Evolutionary conservation across 2,888 invertebrate genomes (phyloP).

Genomic region (Monochamus alternatus): DNA sequence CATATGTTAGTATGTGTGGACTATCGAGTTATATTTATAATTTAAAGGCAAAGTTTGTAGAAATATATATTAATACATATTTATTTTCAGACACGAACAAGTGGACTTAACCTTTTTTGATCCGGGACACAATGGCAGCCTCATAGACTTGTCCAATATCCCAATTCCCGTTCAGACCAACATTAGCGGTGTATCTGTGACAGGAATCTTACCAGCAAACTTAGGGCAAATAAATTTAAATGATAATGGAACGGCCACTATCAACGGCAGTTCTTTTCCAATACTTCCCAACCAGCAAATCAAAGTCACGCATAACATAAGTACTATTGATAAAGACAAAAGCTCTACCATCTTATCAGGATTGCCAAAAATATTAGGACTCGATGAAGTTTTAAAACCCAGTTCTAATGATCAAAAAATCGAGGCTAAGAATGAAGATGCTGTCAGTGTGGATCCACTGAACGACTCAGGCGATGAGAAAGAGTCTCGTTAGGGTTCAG

Average conservation of each 20-base stretch:
- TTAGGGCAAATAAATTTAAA: slow-evolving; percentile 47
- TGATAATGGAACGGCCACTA: slow-evolving; percentile 44
- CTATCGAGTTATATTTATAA: no score
- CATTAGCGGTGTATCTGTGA: slow-evolving; percentile 72
- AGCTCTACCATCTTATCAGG: slow-evolving; percentile 59
- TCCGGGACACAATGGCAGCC: slow-evolving; percentile 71
- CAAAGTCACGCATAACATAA: slow-evolving; percentile 64
- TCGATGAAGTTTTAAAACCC: slow-evolving; percentile 36
- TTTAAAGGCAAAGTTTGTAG: no score
- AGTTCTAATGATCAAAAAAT: slow-evolving; percentile 2
- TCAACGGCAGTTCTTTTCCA: slow-evolving; percentile 49
- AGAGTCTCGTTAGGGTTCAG: slow-evolving; percentile 1
- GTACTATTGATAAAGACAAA: slow-evolving; percentile 60
- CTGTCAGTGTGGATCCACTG: slow-evolving; percentile 1
- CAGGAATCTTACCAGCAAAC: slow-evolving; percentile 65
- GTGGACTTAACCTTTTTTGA: slow-evolving; percentile 74
- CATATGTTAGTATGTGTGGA: no score
- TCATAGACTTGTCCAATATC: slow-evolving; percentile 73
- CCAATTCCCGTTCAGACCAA: slow-evolving; percentile 74
- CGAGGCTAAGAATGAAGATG: slow-evolving; percentile 2
- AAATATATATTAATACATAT: no score
- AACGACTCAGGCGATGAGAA: slow-evolving; percentile 5
- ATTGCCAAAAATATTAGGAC: slow-evolving; percentile 57
- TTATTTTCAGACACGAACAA: slow-evolving; percentile 71
- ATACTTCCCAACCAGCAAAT: slow-evolving; percentile 64